Percentiles rank a stretch among this genome's conserved stretches.
phyloP scores from a whole-genome alignment of 2,797 vertebrate species.

The Notoglanidium macrostoma region DNA sequence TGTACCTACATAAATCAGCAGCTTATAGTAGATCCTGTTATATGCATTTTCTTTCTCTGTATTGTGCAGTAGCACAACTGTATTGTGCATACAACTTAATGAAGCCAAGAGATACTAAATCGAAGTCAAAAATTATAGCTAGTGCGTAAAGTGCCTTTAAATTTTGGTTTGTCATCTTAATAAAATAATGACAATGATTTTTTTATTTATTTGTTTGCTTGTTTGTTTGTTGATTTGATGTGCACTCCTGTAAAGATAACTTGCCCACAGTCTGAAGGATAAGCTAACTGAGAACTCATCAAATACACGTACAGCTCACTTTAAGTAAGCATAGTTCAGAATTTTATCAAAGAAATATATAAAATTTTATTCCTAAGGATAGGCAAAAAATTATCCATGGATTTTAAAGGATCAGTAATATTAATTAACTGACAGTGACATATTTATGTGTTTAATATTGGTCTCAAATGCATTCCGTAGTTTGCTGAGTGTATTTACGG shows the following conservation, averaged over 20 bases:
- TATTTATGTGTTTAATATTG: neutral
- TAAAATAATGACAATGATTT: neutral
- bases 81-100: neutral
- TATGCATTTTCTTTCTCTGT: neutral
- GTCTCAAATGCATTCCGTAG: neutral
- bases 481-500: neutral
- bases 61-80: neutral
- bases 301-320: neutral
- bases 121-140: neutral
- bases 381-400: neutral
- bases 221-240: neutral
- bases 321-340: neutral
- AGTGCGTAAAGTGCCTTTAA: neutral
- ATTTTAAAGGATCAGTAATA: neutral
- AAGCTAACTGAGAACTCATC: neutral
- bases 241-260: neutral
- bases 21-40: neutral
- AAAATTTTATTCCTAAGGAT: neutral
- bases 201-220: too few relatives aligned
- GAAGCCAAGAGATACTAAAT: neutral
- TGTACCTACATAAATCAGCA: neutral
- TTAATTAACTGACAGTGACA: neutral
- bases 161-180: neutral
- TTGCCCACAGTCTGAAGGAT: neutral
- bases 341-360: neutral